phyloP scores from a whole-genome alignment of 2,113 vertebrate species.

The Sclerurus mexicanus region DNA sequence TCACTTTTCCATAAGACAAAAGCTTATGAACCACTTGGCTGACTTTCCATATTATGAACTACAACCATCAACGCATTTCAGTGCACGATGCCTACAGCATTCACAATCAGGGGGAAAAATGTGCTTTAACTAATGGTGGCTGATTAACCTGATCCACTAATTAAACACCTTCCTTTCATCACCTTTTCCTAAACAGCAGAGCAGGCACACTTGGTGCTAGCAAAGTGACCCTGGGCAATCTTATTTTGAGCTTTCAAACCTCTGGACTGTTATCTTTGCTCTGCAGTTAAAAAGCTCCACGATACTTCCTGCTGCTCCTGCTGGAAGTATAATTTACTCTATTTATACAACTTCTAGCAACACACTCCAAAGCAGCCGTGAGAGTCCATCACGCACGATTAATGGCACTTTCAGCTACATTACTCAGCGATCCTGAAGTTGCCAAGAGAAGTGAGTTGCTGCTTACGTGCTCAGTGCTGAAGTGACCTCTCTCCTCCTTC shows the following conservation, averaged over 20 bases:
- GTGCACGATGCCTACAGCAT: background rate
- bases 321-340: slow-evolving; percentile 39
- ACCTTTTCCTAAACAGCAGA: background rate
- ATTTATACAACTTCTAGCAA: slow-evolving; percentile 36
- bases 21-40: background rate
- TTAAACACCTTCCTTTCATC: background rate
- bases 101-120: background rate
- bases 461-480: background rate
- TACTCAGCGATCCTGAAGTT: background rate
- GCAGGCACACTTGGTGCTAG: background rate
- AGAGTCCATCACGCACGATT: background rate
- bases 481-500: background rate
- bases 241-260: background rate
- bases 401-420: slow-evolving; percentile 14
- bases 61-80: background rate
- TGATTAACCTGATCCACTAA: background rate
- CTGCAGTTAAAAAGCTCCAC: background rate
- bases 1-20: background rate
- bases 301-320: background rate
- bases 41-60: background rate
- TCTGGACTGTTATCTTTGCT: background rate
- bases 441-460: background rate
- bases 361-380: background rate
- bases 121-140: background rate
- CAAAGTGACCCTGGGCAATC: background rate